These are phyloP conservation scores for Drosophila repleta DNA, from an alignment of 1,140 invertebrate genomes.

Conservation along the genomic window DNA sequence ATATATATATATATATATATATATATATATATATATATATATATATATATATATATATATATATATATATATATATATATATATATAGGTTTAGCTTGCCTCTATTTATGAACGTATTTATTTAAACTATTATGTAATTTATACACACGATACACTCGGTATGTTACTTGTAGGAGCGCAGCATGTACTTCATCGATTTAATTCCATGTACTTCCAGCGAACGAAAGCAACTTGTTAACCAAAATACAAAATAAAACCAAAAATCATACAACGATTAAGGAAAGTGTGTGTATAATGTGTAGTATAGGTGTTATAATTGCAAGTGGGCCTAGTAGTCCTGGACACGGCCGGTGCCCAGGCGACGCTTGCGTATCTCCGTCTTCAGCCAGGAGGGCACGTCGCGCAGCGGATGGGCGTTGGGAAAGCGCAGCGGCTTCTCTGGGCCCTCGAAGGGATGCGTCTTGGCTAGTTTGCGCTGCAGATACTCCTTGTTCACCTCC, in stretches of 20 bases:
- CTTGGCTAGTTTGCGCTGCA: constrained; percentile 91
- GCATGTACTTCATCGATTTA: constrained; percentile 37
- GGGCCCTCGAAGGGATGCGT: constrained; percentile 92
- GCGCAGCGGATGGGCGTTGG: constrained; percentile 88
- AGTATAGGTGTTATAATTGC: neutral
- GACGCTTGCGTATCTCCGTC: constrained; percentile 88
- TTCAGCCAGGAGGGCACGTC: constrained; percentile 91
- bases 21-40: constrained; percentile 10
- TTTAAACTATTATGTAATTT: constrained; percentile 43
- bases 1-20: neutral
- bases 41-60: too few relatives aligned
- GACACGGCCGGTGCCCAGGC: constrained; percentile 87
- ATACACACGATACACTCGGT: constrained; percentile 11
- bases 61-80: too few relatives aligned
- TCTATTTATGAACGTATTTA: constrained; percentile 44
- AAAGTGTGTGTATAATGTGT: too few relatives aligned
- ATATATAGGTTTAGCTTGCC: neutral
- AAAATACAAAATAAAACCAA: constrained; percentile 22
- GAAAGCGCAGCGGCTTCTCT: constrained; percentile 88
- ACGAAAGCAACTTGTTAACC: constrained; percentile 44
- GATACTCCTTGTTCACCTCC: constrained; percentile 93
- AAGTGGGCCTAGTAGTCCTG: constrained; percentile 85
- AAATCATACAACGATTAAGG: constrained; percentile 28
- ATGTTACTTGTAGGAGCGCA: constrained; percentile 21
- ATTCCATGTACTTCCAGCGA: constrained; percentile 50